Evolutionary conservation across 1,140 invertebrate genomes (phyloP).

Genomic region (Philaenus spumarius): DNA sequence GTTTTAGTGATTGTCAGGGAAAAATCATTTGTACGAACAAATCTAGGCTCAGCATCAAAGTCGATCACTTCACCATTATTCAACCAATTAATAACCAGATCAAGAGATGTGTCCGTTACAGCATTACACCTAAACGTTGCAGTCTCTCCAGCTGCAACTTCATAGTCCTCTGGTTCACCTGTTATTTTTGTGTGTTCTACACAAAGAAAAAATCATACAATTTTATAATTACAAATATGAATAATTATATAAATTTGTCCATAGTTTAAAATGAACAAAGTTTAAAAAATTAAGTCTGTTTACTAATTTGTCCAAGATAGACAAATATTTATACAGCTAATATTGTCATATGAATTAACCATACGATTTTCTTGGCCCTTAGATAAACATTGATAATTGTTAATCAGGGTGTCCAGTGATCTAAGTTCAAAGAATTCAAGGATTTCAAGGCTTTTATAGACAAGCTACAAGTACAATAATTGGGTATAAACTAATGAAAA

Average conservation of each 20-base stretch:
- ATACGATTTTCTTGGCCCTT: no score
- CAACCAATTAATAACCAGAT: constrained; percentile 80
- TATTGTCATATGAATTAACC: no score
- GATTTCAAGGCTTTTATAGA: no score
- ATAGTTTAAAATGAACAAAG: neutral
- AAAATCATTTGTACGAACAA: constrained; percentile 77
- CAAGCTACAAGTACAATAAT: no score
- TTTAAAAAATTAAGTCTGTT: neutral
- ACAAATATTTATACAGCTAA: no score
- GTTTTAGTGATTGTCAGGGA: constrained; percentile 92
- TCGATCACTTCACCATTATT: constrained; percentile 80
- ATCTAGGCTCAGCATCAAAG: constrained; percentile 77
- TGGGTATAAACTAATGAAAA: no score
- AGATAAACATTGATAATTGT: no score
- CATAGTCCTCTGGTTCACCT: constrained; percentile 80
- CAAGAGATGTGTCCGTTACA: constrained; percentile 70
- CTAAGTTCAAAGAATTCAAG: no score
- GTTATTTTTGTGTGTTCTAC: constrained; percentile 75
- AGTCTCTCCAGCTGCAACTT: constrained; percentile 78
- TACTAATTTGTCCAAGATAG: no score
- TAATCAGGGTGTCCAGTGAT: no score
- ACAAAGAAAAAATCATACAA: constrained; percentile 29
- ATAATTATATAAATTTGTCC: neutral
- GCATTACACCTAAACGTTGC: constrained; percentile 94
- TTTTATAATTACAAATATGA: constrained; percentile 3